Base-by-base conservation (phyloP, 2,888 invertebrate species). In the Monochamus alternatus region DNA sequence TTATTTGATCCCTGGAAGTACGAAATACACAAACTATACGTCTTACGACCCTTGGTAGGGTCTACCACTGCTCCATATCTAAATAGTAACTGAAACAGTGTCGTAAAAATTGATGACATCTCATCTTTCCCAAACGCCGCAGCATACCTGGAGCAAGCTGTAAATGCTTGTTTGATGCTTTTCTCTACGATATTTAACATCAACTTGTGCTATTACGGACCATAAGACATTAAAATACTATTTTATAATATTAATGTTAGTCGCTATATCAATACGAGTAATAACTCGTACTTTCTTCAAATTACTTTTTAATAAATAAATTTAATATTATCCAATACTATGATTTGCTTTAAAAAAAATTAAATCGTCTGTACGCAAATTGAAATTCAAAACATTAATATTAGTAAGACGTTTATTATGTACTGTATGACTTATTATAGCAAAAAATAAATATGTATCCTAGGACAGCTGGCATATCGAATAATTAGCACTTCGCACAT, bases 21-120 rank as follows among this genome's bases (percentile, higher is more conserved):
- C 31, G 62, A 12, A 62, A 70, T 51, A 60, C 70, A 70, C 62
- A 60, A 62, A 70, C 70, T 22, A 38, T 51, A 32, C 51, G 51
- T 62, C 62, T 70, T 62, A 70, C 22, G 62, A 70, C 70, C 60
- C 38, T 62, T 51, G 63, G 7, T 38, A 10, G 63, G 63, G 60
- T 51, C n/a, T 14, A 30, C 43, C 60, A 59, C 58, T 51, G 76
- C 67, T 78, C 62, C 63, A 72, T 80, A 80, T 81, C 81, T 81
- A 80, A 80, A 79, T 81, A 80, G 81, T 80, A 76, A 79, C 55
- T 14, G 14, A 73, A 80, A 79, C 73, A 79, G 77, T 74, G 73
- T 76, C 76, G 73, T 81, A 81, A 81, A 81, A 81, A 81, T 81
- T 81, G 81, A 81, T 77, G 80, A 79, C 78, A 73, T 78, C 75